Base-by-base conservation (phyloP, 2,113 vertebrate species). In the Oryzias curvinotus region DNA sequence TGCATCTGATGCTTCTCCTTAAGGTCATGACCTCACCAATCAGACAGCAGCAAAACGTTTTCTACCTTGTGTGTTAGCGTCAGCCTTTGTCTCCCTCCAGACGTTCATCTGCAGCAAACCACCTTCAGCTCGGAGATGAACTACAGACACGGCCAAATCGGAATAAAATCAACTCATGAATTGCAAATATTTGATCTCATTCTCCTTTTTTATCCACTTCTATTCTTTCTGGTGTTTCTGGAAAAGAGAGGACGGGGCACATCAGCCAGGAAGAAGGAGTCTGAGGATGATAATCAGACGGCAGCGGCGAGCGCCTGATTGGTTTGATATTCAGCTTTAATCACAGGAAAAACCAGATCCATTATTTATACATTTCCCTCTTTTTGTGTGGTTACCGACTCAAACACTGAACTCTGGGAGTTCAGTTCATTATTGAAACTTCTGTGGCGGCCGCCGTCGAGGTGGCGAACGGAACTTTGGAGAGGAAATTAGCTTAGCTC, bases 321-420 rank as follows among this genome's bases (percentile, higher is more conserved):
- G 74, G 79, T 80, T 80, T 80, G 80, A 84, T 77, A 82, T 81
- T 70, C 82, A 49, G 69, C 79, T 80, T 83, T 85, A 85, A 85
- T 84, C 79, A 78, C 65, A 65, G 42, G 69, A 64, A 83, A 85
- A 44, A 66, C 45, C 8, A 5, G 48, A 77, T 82, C 73, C 78
- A 80, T 81, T 86, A 86, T 78, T 84, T 70, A 78, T 76, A 73
- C 71, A 54, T 74, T 71, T 82, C 62, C 68, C 59, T 86, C 65
- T 56, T 52, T 19, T 82, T 82, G 15, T 80, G 77, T 80, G 77
- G 76, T 74, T 63, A 15, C 50, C 57, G 71, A 66, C 67, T 69
- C 63, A 52, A 75, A 83, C 49, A 36, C 64, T 75, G 77, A 82
- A 84, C 74, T 78, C 70, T 64, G 64, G 46, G 77, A 81, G 66